Evolutionary conservation across 2,888 invertebrate genomes (phyloP).

Genomic region (Cordilura impudica): DNA sequence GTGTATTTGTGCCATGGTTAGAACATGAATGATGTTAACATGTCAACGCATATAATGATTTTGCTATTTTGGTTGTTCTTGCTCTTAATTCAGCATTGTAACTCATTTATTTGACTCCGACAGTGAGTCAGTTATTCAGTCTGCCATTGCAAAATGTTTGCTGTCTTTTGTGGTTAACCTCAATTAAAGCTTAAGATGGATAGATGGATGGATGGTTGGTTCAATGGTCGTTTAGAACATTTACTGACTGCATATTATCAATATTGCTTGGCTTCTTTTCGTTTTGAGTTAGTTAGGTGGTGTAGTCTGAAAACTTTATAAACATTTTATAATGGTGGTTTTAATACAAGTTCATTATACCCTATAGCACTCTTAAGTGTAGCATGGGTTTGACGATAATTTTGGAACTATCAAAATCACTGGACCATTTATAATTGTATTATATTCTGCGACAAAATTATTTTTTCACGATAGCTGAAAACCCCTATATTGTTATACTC

Average conservation of each 20-base stretch:
- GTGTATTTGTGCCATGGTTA: background rate
- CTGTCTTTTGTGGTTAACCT: slow-evolving; percentile 38
- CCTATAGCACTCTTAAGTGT: no score
- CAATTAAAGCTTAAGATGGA: slow-evolving; percentile 18
- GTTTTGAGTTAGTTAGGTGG: background rate
- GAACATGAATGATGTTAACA: slow-evolving; percentile 31
- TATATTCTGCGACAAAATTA: no score
- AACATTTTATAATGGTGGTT: no score
- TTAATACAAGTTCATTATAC: no score
- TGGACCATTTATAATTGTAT: no score
- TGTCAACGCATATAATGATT: slow-evolving; percentile 46
- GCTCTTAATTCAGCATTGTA: slow-evolving; percentile 28
- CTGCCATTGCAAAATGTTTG: slow-evolving; percentile 19
- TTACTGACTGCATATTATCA: slow-evolving; percentile 15
- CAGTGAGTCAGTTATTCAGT: slow-evolving; percentile 2
- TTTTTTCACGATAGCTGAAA: no score
- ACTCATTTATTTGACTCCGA: slow-evolving; percentile 9
- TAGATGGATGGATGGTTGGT: background rate
- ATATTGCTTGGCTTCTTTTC: slow-evolving; percentile 2
- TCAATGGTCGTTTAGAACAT: background rate
- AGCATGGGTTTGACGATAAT: no score
- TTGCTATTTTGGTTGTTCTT: slow-evolving; percentile 29
- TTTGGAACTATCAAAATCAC: no score
- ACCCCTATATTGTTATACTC: no score
- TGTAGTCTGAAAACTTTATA: no score